Percentiles rank a stretch among this genome's conserved stretches.
Conservation (phyloP, 2,113 vertebrate species). For the Dolichallabes microphthalmus region DNA sequence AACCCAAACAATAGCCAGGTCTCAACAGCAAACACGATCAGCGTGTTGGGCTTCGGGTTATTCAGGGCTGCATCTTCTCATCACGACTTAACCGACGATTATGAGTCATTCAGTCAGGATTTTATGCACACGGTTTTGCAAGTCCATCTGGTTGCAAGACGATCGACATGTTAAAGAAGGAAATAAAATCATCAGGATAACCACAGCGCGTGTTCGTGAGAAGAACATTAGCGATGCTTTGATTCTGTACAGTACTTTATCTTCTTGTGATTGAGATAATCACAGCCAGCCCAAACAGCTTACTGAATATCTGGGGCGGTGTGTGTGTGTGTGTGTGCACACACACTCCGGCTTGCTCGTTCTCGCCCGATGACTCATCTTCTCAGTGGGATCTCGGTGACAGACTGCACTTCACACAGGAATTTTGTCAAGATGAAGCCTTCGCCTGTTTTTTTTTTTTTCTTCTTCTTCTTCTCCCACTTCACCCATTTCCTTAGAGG, state of each 20-base stretch:
- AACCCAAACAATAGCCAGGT: conserved; percentile 10
- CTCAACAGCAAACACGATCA: conserved; percentile 1
- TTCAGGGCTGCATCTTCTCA: conserved; percentile 17
- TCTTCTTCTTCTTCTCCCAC: not conserved
- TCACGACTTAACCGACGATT: conserved; percentile 2
- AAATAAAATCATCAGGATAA: conserved; percentile 11
- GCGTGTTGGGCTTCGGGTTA: not conserved
- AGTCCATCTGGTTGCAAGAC: not conserved
- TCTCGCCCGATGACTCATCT: conserved; percentile 47
- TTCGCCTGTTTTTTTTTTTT: not conserved
- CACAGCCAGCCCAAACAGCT: conserved; percentile 36
- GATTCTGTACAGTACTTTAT: not conserved
- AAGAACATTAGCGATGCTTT: conserved; percentile 15
- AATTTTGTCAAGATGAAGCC: conserved; percentile 45
- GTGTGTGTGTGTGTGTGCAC: not conserved
- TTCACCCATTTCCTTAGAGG: not conserved
- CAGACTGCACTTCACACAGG: conserved; percentile 33
- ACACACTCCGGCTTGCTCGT: not conserved
- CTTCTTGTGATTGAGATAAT: conserved; percentile 28
- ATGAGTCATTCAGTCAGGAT: conserved; percentile 29
- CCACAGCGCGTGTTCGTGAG: conserved; percentile 7
- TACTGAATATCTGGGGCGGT: conserved; percentile 15
- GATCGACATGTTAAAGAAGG: not conserved
- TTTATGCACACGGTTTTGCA: conserved; percentile 23
- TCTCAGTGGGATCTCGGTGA: conserved; percentile 42